Percentiles rank a stretch among this genome's conserved stretches.
phyloP scores from a whole-genome alignment of 64 coral and sea anemone species.

The Hydrozoanthus tunicans region DNA sequence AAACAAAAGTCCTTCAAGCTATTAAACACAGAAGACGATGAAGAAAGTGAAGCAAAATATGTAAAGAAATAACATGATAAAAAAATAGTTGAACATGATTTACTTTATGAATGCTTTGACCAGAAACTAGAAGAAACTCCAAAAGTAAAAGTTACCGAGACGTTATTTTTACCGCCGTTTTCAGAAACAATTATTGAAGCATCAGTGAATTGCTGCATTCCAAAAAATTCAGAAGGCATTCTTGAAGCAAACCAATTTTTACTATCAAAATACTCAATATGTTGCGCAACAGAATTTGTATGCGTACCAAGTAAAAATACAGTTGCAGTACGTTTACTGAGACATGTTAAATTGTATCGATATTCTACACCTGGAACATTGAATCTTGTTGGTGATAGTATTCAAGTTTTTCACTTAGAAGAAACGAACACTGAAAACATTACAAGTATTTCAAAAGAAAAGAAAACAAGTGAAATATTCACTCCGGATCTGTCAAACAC shows the following conservation, averaged over 20 bases:
- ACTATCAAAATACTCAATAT: neutral
- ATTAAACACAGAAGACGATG: neutral
- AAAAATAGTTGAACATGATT: neutral
- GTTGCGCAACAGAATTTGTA: constrained; percentile 1
- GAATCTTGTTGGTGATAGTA: neutral
- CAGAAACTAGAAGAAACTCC: neutral
- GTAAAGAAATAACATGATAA: neutral
- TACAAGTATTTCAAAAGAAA: constrained; percentile 3
- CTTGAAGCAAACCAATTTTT: neutral
- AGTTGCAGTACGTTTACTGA: neutral
- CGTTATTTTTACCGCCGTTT: neutral
- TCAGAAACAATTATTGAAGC: neutral
- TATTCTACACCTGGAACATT: constrained; percentile 23
- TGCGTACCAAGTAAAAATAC: neutral
- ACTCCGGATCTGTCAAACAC: constrained; percentile 10
- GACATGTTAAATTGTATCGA: neutral
- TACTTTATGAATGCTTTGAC: neutral
- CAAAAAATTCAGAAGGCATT: constrained; percentile 1
- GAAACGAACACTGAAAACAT: constrained; percentile 9
- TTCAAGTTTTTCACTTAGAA: neutral
- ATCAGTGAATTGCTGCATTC: neutral
- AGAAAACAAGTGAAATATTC: constrained; percentile 1
- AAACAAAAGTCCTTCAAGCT: neutral
- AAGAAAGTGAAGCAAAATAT: neutral
- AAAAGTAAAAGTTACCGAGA: neutral